Conservation (phyloP, 2,797 vertebrate genomes). For the Phoebastria nigripes region DNA sequence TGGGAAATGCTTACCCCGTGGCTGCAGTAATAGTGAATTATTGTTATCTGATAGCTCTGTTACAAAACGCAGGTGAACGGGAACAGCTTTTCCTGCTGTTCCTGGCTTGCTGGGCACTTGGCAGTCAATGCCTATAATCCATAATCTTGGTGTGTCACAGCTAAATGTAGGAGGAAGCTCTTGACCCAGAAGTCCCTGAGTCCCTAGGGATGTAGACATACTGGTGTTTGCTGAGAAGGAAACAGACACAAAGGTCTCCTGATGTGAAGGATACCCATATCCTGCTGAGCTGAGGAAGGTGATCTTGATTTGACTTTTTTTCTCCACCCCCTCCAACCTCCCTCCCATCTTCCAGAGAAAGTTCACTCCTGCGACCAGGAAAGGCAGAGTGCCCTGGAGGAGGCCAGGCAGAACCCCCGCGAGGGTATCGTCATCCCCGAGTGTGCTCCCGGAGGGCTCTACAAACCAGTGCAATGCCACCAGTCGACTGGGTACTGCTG, state of each 20-base stretch:
- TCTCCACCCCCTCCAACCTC: not conserved
- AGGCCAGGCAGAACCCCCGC: slow-evolving; percentile 86
- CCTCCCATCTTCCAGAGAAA: slow-evolving; percentile 83
- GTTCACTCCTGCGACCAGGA: slow-evolving; percentile 97
- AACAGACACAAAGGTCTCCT: not conserved
- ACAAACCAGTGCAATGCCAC: slow-evolving; percentile 96
- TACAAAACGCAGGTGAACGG: not conserved
- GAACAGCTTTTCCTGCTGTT: not conserved
- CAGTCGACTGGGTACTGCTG: slow-evolving; percentile 98
- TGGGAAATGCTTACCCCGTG: not conserved
- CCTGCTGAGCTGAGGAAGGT: not conserved
- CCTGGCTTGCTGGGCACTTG: not conserved
- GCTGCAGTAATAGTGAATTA: not conserved
- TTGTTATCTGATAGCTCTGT: not conserved
- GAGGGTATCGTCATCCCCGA: slow-evolving; percentile 93
- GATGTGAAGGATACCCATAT: not conserved
- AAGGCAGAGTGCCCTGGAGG: slow-evolving; percentile 90
- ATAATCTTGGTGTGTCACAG: not conserved
- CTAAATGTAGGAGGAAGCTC: not conserved
- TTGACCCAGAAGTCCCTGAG: not conserved
- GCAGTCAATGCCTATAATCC: not conserved
- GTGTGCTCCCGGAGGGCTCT: slow-evolving; percentile 88
- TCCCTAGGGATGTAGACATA: not conserved
- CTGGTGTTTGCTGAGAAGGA: not conserved
- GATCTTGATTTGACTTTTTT: not conserved